Evolutionary conservation across 2,113 vertebrate genomes (phyloP).

Genomic region (Uria aalge): DNA sequence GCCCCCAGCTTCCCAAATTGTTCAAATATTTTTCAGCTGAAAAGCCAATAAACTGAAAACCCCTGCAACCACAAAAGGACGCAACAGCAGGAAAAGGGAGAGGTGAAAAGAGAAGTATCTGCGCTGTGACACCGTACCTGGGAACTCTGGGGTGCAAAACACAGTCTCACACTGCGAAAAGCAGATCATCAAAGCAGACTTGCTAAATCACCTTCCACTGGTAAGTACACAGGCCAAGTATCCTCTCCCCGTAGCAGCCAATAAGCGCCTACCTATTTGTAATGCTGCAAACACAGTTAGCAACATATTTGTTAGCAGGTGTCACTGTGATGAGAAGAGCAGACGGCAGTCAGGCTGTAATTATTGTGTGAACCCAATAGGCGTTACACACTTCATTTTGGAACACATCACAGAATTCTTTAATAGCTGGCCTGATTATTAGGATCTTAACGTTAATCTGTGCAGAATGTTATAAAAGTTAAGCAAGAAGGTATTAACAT

Average conservation of each 20-base stretch:
- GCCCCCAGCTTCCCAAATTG: neutral
- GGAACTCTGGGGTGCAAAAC: slow-evolving; percentile 7
- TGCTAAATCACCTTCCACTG: slow-evolving; percentile 45
- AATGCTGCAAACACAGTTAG: slow-evolving; percentile 68
- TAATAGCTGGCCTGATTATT: slow-evolving; percentile 46
- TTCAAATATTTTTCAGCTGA: neutral
- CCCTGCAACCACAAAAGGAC: neutral
- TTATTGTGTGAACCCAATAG: slow-evolving; percentile 69
- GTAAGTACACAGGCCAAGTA: neutral
- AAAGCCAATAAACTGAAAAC: neutral
- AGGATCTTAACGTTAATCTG: slow-evolving; percentile 55
- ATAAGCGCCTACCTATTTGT: slow-evolving; percentile 56
- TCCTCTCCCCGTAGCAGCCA: neutral
- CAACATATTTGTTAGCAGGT: slow-evolving; percentile 71
- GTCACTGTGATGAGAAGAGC: slow-evolving; percentile 67
- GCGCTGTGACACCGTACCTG: neutral
- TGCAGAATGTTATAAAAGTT: slow-evolving; percentile 67
- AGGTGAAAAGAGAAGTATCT: slow-evolving; percentile 1
- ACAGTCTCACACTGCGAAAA: slow-evolving; percentile 21
- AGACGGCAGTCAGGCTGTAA: slow-evolving; percentile 67
- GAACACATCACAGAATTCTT: slow-evolving; percentile 62
- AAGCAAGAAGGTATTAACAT: slow-evolving; percentile 73
- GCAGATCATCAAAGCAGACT: slow-evolving; percentile 22
- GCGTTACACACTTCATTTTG: slow-evolving; percentile 65
- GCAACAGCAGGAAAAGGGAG: neutral